Evolutionary conservation across 2,113 vertebrate genomes (phyloP), one percentile per base, ranked within the genome.

Genomic region (Halichoeres trimaculatus): DNA sequence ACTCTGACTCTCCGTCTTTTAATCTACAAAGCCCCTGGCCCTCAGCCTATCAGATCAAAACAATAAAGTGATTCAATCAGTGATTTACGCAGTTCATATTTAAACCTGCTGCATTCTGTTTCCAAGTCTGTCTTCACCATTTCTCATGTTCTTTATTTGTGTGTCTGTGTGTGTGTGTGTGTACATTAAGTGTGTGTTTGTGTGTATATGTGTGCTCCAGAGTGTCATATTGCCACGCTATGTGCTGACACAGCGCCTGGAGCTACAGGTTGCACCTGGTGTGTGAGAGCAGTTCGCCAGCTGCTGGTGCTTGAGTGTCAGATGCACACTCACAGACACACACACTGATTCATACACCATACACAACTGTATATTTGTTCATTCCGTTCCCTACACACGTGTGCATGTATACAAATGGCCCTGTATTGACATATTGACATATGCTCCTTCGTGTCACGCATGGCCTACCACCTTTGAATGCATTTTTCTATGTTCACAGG

Each of bases 201-300:
- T 41, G 36, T 57, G 71, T 59, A 77, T 70, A 56, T 83, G 54
- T 57, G 79, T 63, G 83, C 77, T 80, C 62, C 30, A 23, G 30
- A 81, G 90, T 91, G 88, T 94, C 91, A 82, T 78, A 68, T 94
- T 94, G 89, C 93, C 35, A 35, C 16, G 70, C 74, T 90, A 90
- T 93, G 87, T 86, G 92, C 91, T 92, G 93, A 94, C 85, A 79
- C 86, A 86, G 91, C 68, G 87, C 90, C 79, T 77, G 72, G 51
- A 82, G 90, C 87, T 88, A 88, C 81, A 91, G 88, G 92, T 91
- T 67, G 81, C 93, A 93, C 93, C 93, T 93, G 92, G 91, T 80
- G 91, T 91, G 90, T 88, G 87, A 91, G 71, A 88, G 84, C 84
- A 66, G 76, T 87, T 89, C 80, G 81, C 90, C 93, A 93, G 91